Percentiles rank a stretch among this genome's conserved stretches.
Evolutionary conservation across 2,888 invertebrate genomes (phyloP).

Genomic region (Drosophila formosana): DNA sequence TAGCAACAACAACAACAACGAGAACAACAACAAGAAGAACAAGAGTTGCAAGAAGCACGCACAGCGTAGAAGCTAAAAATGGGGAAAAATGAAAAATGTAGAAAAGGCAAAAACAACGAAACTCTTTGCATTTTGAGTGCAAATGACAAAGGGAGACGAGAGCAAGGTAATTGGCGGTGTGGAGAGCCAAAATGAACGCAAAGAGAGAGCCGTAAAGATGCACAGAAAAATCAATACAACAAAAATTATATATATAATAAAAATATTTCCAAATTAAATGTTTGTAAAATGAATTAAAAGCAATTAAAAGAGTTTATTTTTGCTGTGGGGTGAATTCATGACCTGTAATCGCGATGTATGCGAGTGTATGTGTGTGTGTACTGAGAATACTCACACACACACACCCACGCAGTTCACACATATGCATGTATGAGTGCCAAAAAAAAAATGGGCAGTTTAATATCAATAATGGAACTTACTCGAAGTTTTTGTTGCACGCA

Average conservation of each 20-base stretch:
- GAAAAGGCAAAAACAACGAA: conserved; percentile 15
- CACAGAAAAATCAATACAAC: conserved; percentile 57
- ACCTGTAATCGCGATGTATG: conserved; percentile 30
- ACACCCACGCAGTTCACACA: conserved; percentile 1
- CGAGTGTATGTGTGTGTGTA: conserved; percentile 5
- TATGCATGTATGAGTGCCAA: background rate
- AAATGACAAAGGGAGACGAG: conserved; percentile 63
- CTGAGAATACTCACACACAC: conserved; percentile 1
- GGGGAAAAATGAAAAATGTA: conserved; percentile 32
- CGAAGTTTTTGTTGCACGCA: conserved; percentile 14
- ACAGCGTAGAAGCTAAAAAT: conserved; percentile 22
- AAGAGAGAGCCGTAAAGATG: conserved; percentile 6
- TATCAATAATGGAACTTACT: conserved; percentile 18
- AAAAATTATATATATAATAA: conserved; percentile 14
- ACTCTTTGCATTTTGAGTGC: conserved; percentile 56
- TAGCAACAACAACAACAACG: conserved; percentile 22
- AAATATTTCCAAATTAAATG: background rate
- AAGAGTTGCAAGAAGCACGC: conserved; percentile 1
- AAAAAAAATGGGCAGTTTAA: conserved; percentile 1
- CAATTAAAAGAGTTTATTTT: conserved; percentile 1
- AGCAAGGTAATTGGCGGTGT: conserved; percentile 23
- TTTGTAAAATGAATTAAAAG: conserved; percentile 8
- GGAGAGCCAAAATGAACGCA: conserved; percentile 8
- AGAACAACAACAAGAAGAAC: too few relatives aligned
- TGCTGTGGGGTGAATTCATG: conserved; percentile 31